Percentiles rank a stretch among this genome's conserved stretches.
Evolutionary conservation across 2,797 vertebrate genomes (phyloP).

Genomic region (Spondyliosoma cantharus): DNA sequence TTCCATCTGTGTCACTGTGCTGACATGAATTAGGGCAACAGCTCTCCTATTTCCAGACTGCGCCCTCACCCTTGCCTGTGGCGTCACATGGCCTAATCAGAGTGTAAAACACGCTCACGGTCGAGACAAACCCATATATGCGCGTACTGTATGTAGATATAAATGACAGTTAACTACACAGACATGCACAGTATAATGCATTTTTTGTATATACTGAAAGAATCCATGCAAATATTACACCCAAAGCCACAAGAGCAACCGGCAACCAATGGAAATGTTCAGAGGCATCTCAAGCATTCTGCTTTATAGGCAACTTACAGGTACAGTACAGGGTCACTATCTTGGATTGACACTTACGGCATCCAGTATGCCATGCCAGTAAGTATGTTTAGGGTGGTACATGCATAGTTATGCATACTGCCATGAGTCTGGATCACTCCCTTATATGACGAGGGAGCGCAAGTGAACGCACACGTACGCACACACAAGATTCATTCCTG

Average conservation of each 20-base stretch:
- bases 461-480: conserved; percentile 13
- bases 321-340: conserved; percentile 36
- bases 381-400: conserved; percentile 16
- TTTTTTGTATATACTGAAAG: conserved; percentile 36
- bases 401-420: conserved; percentile 48
- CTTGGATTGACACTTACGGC: conserved; percentile 22
- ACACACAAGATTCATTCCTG: conserved; percentile 10
- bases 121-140: conserved; percentile 7
- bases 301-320: conserved; percentile 34
- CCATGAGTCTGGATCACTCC: conserved; percentile 27
- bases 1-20: conserved; percentile 61
- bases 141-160: conserved; percentile 21
- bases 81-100: conserved; percentile 54
- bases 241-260: conserved; percentile 27
- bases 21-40: conserved; percentile 56
- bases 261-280: conserved; percentile 18
- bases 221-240: conserved; percentile 45
- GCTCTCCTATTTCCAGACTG: conserved; percentile 64
- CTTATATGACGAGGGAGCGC: conserved; percentile 8
- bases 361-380: conserved; percentile 10
- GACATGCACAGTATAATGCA: conserved; percentile 35
- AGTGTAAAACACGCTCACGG: conserved; percentile 45
- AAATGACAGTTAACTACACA: conserved; percentile 26
- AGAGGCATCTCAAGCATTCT: conserved; percentile 36
- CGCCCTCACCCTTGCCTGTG: conserved; percentile 61